Conservation (phyloP, 2,888 invertebrate species). For the Syrphus vitripennis region DNA sequence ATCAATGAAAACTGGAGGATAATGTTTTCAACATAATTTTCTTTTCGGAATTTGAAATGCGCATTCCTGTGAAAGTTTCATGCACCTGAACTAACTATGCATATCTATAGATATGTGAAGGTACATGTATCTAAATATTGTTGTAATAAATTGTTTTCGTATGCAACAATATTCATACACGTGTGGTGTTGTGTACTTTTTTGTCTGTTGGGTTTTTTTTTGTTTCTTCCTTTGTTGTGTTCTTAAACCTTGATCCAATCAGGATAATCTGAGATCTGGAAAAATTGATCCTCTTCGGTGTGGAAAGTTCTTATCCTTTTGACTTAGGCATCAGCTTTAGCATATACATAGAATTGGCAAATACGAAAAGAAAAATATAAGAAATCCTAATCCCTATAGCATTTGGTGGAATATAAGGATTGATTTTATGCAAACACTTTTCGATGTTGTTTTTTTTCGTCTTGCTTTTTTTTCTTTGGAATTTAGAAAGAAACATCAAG, state of each 20-base stretch:
- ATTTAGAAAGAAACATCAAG: constrained; percentile 4
- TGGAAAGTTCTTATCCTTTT: constrained; percentile 63
- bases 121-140: neutral
- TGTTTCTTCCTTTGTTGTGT: constrained; percentile 44
- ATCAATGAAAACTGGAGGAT: constrained; percentile 59
- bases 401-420: neutral
- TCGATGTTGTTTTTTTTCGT: neutral
- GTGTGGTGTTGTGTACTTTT: constrained; percentile 34
- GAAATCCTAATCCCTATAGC: constrained; percentile 55
- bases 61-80: constrained; percentile 47
- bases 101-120: neutral
- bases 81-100: constrained; percentile 45
- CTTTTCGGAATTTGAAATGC: neutral
- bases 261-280: constrained; percentile 67
- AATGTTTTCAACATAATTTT: neutral
- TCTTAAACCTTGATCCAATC: constrained; percentile 67
- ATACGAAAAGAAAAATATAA: neutral
- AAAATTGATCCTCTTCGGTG: constrained; percentile 63
- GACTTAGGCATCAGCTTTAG: constrained; percentile 50
- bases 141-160: neutral
- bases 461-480: neutral
- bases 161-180: constrained; percentile 31
- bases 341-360: neutral
- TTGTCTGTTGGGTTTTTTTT: neutral
- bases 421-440: constrained; percentile 42